Conservation (phyloP, 2,113 vertebrate genomes). For the Xenopus laevis region DNA sequence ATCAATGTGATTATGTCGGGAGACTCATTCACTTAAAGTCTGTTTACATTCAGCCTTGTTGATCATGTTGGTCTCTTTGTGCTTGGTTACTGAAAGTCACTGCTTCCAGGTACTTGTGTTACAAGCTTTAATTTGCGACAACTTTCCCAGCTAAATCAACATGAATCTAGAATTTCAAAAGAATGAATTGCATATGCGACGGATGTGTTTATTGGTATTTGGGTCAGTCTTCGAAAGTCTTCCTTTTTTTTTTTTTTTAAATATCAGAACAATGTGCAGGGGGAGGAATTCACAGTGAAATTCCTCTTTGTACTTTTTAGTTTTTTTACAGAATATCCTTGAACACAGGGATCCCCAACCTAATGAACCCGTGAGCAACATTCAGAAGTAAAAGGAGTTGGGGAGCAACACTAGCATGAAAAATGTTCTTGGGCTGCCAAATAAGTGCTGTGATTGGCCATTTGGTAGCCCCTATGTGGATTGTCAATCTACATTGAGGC, state of each 20-base stretch:
- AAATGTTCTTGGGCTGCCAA: too few species aligned
- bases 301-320: constrained; percentile 48
- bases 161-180: constrained; percentile 22
- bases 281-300: constrained; percentile 5
- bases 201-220: constrained; percentile 43
- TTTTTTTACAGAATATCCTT: not conserved
- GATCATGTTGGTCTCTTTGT: constrained; percentile 13
- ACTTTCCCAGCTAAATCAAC: constrained; percentile 34
- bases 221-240: constrained; percentile 19
- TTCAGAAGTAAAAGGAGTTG: too few species aligned
- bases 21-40: constrained; percentile 24
- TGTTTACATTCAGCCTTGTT: constrained; percentile 30
- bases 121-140: constrained; percentile 38
- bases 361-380: too few species aligned
- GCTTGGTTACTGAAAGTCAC: constrained; percentile 13
- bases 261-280: constrained; percentile 36
- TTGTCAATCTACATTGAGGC: too few species aligned
- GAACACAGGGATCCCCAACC: too few species aligned
- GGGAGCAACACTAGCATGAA: too few species aligned
- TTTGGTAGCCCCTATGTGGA: too few species aligned
- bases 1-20: constrained; percentile 38
- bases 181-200: constrained; percentile 33
- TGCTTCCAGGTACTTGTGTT: constrained; percentile 36
- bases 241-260: constrained; percentile 15
- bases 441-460: too few species aligned